These are phyloP conservation scores for Hippocampus abdominalis DNA, from an alignment of 2,113 vertebrate species.

Conservation along the genomic window DNA sequence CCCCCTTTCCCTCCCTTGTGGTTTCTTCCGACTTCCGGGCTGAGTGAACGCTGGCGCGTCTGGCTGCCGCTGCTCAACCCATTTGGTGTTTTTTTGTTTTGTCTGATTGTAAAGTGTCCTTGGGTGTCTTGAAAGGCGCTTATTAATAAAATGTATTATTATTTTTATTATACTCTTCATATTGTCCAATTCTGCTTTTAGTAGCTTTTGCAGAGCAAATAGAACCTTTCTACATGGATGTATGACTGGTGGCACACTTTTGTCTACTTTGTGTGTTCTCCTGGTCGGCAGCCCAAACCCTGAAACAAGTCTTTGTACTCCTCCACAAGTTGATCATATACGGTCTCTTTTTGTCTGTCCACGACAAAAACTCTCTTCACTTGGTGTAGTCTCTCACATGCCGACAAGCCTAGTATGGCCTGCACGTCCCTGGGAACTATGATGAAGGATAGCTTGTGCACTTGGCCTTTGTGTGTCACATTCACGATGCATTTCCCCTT, in stretches of 20 bases:
- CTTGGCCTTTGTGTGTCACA: too few species aligned
- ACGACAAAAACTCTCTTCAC: not conserved
- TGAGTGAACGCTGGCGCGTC: too few species aligned
- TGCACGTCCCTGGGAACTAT: not conserved
- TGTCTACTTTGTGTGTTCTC: not conserved
- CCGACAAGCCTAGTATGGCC: not conserved
- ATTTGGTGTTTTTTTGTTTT: too few species aligned
- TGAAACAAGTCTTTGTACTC: constrained; percentile 9
- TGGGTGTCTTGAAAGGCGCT: too few species aligned
- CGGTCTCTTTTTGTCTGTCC: not conserved
- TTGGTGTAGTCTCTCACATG: not conserved
- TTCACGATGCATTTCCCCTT: too few species aligned
- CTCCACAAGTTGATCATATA: not conserved
- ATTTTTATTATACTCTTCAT: too few species aligned
- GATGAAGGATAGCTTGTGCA: not conserved
- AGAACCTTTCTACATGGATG: not conserved
- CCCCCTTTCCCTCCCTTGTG: too few species aligned
- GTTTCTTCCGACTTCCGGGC: too few species aligned
- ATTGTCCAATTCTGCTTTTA: not conserved
- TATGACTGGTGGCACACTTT: not conserved
- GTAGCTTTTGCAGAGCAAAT: not conserved
- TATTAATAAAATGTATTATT: too few species aligned
- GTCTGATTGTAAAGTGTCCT: too few species aligned
- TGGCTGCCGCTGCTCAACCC: too few species aligned
- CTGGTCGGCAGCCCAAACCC: not conserved